A percentile compares a stretch with the other conserved stretches of the same genome.
Evolutionary conservation across 2,797 vertebrate species (phyloP).

Genomic region (Typhlichthys eigenmanni): DNA sequence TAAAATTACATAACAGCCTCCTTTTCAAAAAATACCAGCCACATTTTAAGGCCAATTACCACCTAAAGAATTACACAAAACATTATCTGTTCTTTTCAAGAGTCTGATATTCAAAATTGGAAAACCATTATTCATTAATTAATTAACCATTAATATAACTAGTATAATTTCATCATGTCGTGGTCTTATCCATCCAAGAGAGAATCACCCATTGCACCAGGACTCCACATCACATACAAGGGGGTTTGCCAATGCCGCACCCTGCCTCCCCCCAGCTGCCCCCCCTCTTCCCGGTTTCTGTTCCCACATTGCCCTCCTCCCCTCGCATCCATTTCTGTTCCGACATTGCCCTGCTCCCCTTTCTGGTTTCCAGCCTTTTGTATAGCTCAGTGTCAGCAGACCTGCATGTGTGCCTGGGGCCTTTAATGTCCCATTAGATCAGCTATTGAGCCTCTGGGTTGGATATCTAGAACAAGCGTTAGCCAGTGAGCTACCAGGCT

Average conservation of each 20-base stretch:
- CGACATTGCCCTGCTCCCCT: neutral
- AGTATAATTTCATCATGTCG: neutral
- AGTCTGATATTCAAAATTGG: too few relatives aligned
- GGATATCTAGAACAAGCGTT: slow-evolving; percentile 65
- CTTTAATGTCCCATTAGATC: slow-evolving; percentile 72
- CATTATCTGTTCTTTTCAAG: too few relatives aligned
- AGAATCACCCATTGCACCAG: slow-evolving; percentile 48
- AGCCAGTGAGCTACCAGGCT: slow-evolving; percentile 49
- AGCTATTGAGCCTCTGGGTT: slow-evolving; percentile 67
- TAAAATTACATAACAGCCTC: too few relatives aligned
- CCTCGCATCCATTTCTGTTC: slow-evolving; percentile 24
- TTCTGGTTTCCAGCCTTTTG: slow-evolving; percentile 33
- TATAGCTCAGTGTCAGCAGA: slow-evolving; percentile 64
- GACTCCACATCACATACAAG: slow-evolving; percentile 50
- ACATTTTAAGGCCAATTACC: too few relatives aligned
- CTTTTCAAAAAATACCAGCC: too few relatives aligned
- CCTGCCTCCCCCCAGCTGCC: slow-evolving; percentile 34
- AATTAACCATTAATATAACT: neutral
- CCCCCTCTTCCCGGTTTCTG: slow-evolving; percentile 27
- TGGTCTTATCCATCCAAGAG: slow-evolving; percentile 9
- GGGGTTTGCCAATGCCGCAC: slow-evolving; percentile 47
- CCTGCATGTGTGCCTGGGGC: slow-evolving; percentile 43
- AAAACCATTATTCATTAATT: slow-evolving; percentile 10
- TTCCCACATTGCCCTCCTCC: slow-evolving; percentile 21
- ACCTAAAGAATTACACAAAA: too few relatives aligned